Percentiles rank a stretch among this genome's conserved stretches.
phyloP scores from a whole-genome alignment of 1,140 invertebrate species.

The Cardiocondyla obscurior region DNA sequence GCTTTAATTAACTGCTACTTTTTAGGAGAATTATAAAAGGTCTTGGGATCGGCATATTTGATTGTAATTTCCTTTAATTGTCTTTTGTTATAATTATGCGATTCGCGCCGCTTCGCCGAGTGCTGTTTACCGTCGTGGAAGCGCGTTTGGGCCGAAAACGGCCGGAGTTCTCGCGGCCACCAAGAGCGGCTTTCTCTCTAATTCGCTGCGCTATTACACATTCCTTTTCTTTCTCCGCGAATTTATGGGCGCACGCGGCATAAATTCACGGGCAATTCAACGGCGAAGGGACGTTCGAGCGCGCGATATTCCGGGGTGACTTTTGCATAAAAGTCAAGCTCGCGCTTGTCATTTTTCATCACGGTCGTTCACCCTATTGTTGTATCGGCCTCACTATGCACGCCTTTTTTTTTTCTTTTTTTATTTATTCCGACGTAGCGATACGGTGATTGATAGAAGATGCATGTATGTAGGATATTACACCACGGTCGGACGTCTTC shows the following conservation, averaged over 20 bases:
- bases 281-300: not conserved
- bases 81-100: not conserved
- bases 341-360: conserved; percentile 46
- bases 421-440: conserved; percentile 12
- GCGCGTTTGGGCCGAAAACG: conserved; percentile 6
- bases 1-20: not conserved
- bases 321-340: conserved; percentile 35
- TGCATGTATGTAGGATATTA: not conserved
- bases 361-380: conserved; percentile 45
- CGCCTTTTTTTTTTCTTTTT: conserved; percentile 39
- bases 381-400: not conserved
- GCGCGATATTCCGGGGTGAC: conserved; percentile 3
- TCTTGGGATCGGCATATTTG: not conserved
- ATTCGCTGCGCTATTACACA: conserved; percentile 15
- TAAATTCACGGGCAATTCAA: conserved; percentile 18
- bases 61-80: not conserved
- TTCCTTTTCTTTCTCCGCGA: conserved; percentile 35
- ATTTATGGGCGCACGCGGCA: not conserved
- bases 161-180: not conserved
- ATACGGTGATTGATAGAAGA: conserved; percentile 50
- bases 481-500: not conserved
- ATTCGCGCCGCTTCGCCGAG: not conserved
- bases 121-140: not conserved
- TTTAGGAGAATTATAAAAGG: not conserved
- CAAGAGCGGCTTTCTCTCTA: not conserved